A percentile compares a stretch with the other conserved stretches of the same genome.
Conservation (phyloP, 2,888 invertebrate genomes). For the Dolichopus griseipennis region DNA sequence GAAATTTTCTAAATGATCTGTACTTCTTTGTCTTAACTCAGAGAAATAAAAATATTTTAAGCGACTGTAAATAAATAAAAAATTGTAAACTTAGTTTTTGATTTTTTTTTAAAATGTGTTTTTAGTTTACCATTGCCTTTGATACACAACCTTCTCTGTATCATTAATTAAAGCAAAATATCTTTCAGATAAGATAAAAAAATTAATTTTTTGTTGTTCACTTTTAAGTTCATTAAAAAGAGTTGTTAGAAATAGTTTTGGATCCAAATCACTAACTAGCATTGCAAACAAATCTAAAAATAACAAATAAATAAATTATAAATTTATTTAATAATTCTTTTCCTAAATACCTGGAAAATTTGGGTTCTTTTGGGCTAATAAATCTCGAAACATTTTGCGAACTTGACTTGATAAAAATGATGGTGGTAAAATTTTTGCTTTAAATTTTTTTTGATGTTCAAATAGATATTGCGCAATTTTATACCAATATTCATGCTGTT, state of each 20-base stretch:
- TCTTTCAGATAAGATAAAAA: conserved; percentile 39
- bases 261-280: conserved; percentile 32
- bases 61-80: conserved; percentile 30
- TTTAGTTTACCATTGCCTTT: conserved; percentile 30
- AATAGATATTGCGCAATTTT: conserved; percentile 34
- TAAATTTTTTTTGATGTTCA: conserved; percentile 31
- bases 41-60: conserved; percentile 40
- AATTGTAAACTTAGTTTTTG: neutral
- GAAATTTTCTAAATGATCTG: conserved; percentile 34
- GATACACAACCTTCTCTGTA: conserved; percentile 29
- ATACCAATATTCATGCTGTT: conserved; percentile 38
- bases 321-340: neutral
- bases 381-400: conserved; percentile 34
- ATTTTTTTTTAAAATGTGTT: too few relatives aligned
- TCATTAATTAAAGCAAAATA: conserved; percentile 29
- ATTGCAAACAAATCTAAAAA: conserved; percentile 34
- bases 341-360: conserved; percentile 34
- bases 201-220: conserved; percentile 37
- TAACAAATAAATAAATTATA: conserved; percentile 7
- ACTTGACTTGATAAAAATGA: conserved; percentile 34
- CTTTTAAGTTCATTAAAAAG: conserved; percentile 34
- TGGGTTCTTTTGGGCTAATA: conserved; percentile 35
- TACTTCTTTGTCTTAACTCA: conserved; percentile 40
- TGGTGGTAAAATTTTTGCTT: conserved; percentile 29
- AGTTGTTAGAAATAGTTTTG: conserved; percentile 29